Conservation (phyloP, 2,113 vertebrate genomes). For the Percopsis transmontana region DNA sequence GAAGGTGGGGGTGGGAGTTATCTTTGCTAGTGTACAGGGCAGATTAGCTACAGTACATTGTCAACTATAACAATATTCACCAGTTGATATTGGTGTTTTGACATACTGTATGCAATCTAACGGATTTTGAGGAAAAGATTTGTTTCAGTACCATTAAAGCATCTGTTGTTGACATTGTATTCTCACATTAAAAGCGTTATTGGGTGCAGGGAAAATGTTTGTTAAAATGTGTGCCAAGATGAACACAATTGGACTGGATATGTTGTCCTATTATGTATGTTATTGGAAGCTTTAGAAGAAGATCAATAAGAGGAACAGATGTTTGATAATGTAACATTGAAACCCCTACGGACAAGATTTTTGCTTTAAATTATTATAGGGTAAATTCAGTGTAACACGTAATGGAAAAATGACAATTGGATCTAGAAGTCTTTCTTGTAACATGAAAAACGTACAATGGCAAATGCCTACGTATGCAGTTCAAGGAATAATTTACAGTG, state of each 20-base stretch:
- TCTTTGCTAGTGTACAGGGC: conserved; percentile 40
- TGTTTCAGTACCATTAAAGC: conserved; percentile 12
- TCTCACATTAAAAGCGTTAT: conserved; percentile 6
- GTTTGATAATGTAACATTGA: no score
- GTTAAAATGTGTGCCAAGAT: conserved; percentile 52
- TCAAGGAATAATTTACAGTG: no score
- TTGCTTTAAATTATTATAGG: no score
- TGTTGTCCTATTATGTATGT: conserved; percentile 13
- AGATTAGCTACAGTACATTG: conserved; percentile 23
- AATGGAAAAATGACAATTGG: no score
- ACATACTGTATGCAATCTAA: conserved; percentile 4
- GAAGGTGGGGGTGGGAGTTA: not conserved
- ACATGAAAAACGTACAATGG: no score
- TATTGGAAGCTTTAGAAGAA: not conserved
- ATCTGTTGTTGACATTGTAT: conserved; percentile 5
- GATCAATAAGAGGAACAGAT: no score
- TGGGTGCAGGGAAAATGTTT: conserved; percentile 26
- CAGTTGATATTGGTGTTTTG: conserved; percentile 8
- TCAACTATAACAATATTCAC: conserved; percentile 5
- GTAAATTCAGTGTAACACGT: no score
- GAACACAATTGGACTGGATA: conserved; percentile 1
- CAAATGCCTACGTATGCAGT: no score
- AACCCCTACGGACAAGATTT: no score
- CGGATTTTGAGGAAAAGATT: not conserved
- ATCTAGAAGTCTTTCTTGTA: no score